A percentile compares a stretch with the other conserved stretches of the same genome.
These are phyloP conservation scores for Lophotriccus pileatus DNA, from an alignment of 2,797 vertebrate genomes.

Conservation along the genomic window DNA sequence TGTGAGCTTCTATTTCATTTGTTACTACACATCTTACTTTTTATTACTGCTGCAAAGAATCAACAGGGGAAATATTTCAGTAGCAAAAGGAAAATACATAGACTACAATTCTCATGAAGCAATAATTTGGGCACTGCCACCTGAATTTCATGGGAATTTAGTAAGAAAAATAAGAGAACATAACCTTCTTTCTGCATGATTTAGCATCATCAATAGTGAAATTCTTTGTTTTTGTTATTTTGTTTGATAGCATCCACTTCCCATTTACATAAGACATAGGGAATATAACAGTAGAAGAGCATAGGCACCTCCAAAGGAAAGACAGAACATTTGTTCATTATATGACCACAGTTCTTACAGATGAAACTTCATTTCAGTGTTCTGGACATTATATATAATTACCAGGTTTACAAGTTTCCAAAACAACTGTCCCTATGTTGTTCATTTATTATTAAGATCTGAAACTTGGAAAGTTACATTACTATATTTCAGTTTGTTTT, in stretches of 20 bases:
- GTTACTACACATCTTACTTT: not conserved
- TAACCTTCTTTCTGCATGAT: not conserved
- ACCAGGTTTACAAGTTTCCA: not conserved
- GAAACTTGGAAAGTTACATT: not conserved
- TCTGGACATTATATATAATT: not conserved
- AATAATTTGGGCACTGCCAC: not conserved
- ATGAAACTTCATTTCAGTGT: not conserved
- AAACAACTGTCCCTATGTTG: not conserved
- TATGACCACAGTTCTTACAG: not conserved
- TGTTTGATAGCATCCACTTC: not conserved
- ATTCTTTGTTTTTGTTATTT: not conserved
- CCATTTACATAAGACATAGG: not conserved
- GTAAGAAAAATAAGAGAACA: not conserved
- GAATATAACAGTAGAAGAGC: not conserved
- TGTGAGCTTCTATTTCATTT: not conserved
- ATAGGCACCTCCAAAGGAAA: not conserved
- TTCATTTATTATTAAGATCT: not conserved
- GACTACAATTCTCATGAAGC: not conserved
- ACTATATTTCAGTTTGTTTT: not conserved
- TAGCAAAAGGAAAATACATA: not conserved
- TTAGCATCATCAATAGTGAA: not conserved
- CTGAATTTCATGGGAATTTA: conserved; percentile 12
- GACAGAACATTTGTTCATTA: not conserved
- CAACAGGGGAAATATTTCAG: not conserved
- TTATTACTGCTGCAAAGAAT: not conserved